Evolutionary conservation across 2,797 vertebrate genomes (phyloP).

Genomic region (Knipowitschia caucasica): DNA sequence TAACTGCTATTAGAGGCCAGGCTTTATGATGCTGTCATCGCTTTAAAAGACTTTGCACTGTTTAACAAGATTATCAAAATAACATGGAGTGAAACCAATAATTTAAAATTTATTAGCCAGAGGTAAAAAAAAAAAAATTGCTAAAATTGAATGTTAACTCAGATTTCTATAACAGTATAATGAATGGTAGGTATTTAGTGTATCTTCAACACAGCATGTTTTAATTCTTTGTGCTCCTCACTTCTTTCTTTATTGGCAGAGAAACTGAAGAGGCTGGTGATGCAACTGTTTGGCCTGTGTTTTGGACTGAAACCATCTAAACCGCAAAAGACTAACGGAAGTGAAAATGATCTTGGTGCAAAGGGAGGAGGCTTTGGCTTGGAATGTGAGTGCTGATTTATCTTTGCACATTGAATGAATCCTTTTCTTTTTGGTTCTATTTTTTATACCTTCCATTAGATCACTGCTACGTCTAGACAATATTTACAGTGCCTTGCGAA

Average conservation of each 20-base stretch:
- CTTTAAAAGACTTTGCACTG: constrained; percentile 23
- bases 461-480: not conserved
- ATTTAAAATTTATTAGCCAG: not conserved
- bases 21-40: constrained; percentile 34
- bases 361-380: not conserved
- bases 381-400: not conserved
- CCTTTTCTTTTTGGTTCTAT: not conserved
- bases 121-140: too few species aligned
- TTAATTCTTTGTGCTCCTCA: not conserved
- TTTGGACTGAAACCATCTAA: constrained; percentile 9
- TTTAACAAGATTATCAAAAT: constrained; percentile 36
- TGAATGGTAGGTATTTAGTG: not conserved
- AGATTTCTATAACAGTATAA: not conserved
- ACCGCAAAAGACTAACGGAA: not conserved
- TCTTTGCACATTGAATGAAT: not conserved
- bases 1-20: constrained; percentile 26
- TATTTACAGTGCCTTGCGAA: not conserved
- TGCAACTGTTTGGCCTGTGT: constrained; percentile 1
- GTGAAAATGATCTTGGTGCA: not conserved
- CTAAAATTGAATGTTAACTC: too few species aligned
- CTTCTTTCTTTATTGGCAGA: not conserved
- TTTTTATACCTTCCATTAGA: not conserved
- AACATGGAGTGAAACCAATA: constrained; percentile 22
- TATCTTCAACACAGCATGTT: constrained; percentile 1
- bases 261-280: not conserved